phyloP scores from a whole-genome alignment of 64 coral and sea anemone species.

The Acropora yongei region DNA sequence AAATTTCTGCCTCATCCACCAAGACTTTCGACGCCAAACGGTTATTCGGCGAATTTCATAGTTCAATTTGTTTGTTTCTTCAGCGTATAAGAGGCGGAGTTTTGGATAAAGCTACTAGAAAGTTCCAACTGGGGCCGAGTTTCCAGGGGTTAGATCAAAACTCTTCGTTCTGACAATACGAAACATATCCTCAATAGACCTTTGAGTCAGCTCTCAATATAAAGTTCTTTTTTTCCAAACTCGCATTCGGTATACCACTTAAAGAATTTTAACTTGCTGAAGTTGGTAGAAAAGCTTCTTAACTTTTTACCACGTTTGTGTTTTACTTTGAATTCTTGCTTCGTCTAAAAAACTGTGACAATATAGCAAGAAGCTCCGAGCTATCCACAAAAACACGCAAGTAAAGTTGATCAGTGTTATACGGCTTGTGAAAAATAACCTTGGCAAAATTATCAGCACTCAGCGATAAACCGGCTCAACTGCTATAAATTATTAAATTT shows the following conservation, averaged over 20 bases:
- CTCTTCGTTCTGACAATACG: background rate
- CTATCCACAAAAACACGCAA: background rate
- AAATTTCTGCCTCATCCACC: constrained; percentile 75
- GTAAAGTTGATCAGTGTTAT: background rate
- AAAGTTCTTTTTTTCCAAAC: background rate
- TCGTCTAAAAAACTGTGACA: background rate
- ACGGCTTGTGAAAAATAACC: background rate
- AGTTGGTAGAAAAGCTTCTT: background rate
- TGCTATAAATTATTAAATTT: constrained; percentile 43
- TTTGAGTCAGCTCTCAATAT: background rate
- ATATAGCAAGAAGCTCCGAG: background rate
- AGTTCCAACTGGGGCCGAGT: constrained; percentile 49
- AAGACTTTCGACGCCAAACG: constrained; percentile 83
- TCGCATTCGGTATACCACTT: background rate
- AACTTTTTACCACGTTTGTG: background rate
- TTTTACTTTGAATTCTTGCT: background rate
- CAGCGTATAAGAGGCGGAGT: constrained; percentile 76
- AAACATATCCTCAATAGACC: background rate
- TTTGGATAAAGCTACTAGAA: constrained; percentile 37
- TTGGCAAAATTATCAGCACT: background rate
- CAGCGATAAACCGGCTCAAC: constrained; percentile 14
- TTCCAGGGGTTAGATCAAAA: constrained; percentile 15
- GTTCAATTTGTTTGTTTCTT: constrained; percentile 25
- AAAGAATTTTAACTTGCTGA: too few species aligned
- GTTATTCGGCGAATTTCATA: constrained; percentile 88